phyloP scores from a whole-genome alignment of 2,888 invertebrate genomes.

The Rhagium mordax region DNA sequence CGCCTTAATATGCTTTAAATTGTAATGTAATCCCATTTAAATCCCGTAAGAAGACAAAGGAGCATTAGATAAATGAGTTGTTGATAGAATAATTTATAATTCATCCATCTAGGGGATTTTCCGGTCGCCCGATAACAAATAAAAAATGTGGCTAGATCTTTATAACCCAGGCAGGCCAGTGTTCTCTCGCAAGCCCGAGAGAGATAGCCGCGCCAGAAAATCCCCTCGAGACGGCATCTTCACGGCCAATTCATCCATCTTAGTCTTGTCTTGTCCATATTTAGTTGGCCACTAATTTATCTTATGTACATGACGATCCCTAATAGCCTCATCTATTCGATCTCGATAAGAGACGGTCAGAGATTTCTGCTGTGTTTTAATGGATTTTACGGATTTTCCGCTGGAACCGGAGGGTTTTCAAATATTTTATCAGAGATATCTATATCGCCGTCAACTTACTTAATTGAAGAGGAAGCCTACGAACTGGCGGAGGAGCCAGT shows the following conservation, averaged over 20 bases:
- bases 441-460: slow-evolving; percentile 25
- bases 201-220: slow-evolving; percentile 18
- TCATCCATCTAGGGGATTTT: slow-evolving; percentile 34
- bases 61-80: slow-evolving; percentile 43
- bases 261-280: slow-evolving; percentile 65
- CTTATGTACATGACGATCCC: slow-evolving; percentile 63
- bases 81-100: slow-evolving; percentile 48
- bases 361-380: slow-evolving; percentile 35
- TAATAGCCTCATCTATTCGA: slow-evolving; percentile 53
- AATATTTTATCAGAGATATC: neutral
- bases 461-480: slow-evolving; percentile 12
- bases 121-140: slow-evolving; percentile 27
- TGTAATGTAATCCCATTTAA: slow-evolving; percentile 16
- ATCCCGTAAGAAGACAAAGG: slow-evolving; percentile 10
- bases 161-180: neutral
- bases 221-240: slow-evolving; percentile 25
- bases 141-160: slow-evolving; percentile 36
- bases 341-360: slow-evolving; percentile 40
- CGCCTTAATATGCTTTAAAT: neutral
- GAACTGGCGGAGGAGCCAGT: neutral
- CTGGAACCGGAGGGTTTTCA: slow-evolving; percentile 1
- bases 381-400: neutral
- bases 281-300: slow-evolving; percentile 64
- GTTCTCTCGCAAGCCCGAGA: slow-evolving; percentile 17
- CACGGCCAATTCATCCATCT: slow-evolving; percentile 61